Evolutionary conservation across 1,140 invertebrate species (phyloP), one percentile per base, ranked within the genome.

Genomic region (Magallana ariakensis): DNA sequence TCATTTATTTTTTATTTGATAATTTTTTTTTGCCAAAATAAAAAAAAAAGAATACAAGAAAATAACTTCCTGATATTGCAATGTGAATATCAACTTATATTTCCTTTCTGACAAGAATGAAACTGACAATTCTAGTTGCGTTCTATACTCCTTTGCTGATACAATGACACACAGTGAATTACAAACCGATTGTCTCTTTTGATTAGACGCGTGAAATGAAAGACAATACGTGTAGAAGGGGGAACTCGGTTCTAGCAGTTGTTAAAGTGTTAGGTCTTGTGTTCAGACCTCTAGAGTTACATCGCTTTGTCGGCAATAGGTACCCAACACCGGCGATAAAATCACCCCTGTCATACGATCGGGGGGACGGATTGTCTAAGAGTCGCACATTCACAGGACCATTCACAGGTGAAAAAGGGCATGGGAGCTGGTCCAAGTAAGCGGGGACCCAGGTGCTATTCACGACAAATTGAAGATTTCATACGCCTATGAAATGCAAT

Each of bases 211-310:
- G 66, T 75, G 66, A 75, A 75, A 46, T 46, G n/a, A 70, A 70
- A 70, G 22, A 75, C 13, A 75, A 75, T 22, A 10, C 22, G 22
- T 75, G 66, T 75, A 26, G 13, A 75, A 26, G 22, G 22, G 66
- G 22, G 19, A 26, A 13, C 66, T 4, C 22, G 19, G 19, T 75
- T 26, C 22, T 75, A 22, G 66, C 22, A 26, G 6, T 75, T 75
- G 66, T 75, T 46, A 46, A 46, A 62, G 19, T 62, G 58, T 19
- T 62, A 15, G 19, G 19, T 62, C 66, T 10, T 75, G 22, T 75
- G 66, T 75, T 75, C 66, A 75, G 22, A 75, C 22, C 66, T 75
- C 66, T 75, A 75, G 22, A 26, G 66, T 75, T 75, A 75, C 66
- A 75, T 75, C 66, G 22, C 22, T 75, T 75, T 75, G 66, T 75